Evolutionary conservation across 1,140 invertebrate species (phyloP).

Genomic region (Meteorus sp.): DNA sequence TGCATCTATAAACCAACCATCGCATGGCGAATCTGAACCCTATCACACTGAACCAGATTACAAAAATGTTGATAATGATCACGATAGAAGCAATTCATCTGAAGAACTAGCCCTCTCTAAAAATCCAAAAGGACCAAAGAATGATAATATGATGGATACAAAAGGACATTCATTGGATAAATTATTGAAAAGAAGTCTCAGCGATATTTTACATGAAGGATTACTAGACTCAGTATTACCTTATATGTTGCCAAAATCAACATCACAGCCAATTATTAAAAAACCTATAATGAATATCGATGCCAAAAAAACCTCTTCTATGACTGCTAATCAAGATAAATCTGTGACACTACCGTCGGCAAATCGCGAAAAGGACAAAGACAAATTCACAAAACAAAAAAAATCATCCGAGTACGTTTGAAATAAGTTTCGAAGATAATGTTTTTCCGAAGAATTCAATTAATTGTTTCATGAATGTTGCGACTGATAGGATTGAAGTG

Average conservation of each 20-base stretch:
- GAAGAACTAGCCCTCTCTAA: conserved; percentile 4
- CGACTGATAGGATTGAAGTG: conserved; percentile 70
- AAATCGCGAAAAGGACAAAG: conserved; percentile 46
- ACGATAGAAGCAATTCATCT: neutral
- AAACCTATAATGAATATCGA: conserved; percentile 53
- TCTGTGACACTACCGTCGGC: conserved; percentile 15
- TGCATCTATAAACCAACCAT: no score
- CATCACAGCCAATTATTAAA: conserved; percentile 60
- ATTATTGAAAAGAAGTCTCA: conserved; percentile 58
- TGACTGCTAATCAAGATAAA: conserved; percentile 32
- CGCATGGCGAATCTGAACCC: no score
- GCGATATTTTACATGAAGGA: conserved; percentile 74
- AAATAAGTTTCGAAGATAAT: neutral
- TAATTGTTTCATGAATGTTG: conserved; percentile 3
- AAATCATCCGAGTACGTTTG: conserved; percentile 50
- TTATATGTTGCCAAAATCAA: conserved; percentile 63
- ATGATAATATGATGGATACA: conserved; percentile 18
- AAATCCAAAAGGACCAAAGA: conserved; percentile 24
- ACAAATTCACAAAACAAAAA: conserved; percentile 38
- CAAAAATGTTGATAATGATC: neutral
- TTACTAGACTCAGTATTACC: conserved; percentile 77
- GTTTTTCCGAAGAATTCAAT: neutral
- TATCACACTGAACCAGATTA: neutral
- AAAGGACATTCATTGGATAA: conserved; percentile 40
- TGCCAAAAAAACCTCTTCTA: conserved; percentile 56